Conservation (phyloP, 2,888 invertebrate genomes). For the Parnassius orleans region DNA sequence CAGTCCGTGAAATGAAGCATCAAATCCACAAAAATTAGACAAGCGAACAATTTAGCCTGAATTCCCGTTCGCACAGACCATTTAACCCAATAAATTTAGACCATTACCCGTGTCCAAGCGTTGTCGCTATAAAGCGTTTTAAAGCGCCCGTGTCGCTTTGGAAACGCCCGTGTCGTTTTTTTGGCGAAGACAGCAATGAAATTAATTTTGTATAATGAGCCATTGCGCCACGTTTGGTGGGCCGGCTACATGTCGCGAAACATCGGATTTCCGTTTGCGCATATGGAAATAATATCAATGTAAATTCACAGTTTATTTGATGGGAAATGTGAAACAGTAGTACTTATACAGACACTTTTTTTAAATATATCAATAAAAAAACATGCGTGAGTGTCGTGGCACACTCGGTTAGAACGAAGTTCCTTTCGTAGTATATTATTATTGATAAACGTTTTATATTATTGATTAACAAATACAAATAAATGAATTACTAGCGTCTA, state of each 20-base stretch:
- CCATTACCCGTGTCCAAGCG: slow-evolving; percentile 73
- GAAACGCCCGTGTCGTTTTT: slow-evolving; percentile 67
- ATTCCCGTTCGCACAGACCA: slow-evolving; percentile 66
- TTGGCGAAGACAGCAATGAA: slow-evolving; percentile 61
- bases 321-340: no score
- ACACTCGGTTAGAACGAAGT: no score
- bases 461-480: no score
- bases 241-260: slow-evolving; percentile 26
- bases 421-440: no score
- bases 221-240: slow-evolving; percentile 46
- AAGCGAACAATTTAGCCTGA: slow-evolving; percentile 67
- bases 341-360: no score
- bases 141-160: slow-evolving; percentile 61
- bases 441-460: no score
- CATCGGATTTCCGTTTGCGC: slow-evolving; percentile 28
- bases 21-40: slow-evolving; percentile 73
- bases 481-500: no score
- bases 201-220: slow-evolving; percentile 65
- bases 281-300: slow-evolving; percentile 18
- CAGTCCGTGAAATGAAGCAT: slow-evolving; percentile 58
- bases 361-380: no score
- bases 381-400: no score
- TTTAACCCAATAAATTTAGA: slow-evolving; percentile 77
- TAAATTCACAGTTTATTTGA: background rate
- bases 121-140: slow-evolving; percentile 63